A percentile compares a stretch with the other conserved stretches of the same genome.
Evolutionary conservation across 1,140 invertebrate species (phyloP).

Genomic region (Pteromalus puparum): DNA sequence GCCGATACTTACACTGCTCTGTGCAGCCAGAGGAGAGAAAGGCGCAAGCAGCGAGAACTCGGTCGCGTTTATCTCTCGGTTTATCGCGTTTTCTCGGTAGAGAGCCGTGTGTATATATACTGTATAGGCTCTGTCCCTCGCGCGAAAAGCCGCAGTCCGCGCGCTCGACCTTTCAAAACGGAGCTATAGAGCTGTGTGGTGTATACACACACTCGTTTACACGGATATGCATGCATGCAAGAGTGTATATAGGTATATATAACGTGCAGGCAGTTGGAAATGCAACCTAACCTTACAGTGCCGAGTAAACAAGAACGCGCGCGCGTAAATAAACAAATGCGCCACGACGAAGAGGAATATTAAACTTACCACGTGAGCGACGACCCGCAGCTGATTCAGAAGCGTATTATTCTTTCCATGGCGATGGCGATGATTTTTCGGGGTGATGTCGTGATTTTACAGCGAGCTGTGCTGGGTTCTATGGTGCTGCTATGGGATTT

Average conservation of each 20-base stretch:
- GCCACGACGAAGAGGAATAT: no score
- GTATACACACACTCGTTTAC: no score
- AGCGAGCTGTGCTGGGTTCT: no score
- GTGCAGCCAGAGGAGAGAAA: slow-evolving; percentile 3
- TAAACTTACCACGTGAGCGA: background rate
- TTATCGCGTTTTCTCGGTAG: slow-evolving; percentile 40
- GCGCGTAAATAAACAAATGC: background rate
- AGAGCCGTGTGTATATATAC: background rate
- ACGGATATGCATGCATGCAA: no score
- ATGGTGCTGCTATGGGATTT: no score
- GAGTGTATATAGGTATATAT: no score
- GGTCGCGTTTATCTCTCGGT: slow-evolving; percentile 35
- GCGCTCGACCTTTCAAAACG: background rate
- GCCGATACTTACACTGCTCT: slow-evolving; percentile 18
- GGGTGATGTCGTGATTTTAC: background rate
- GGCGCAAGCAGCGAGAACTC: background rate
- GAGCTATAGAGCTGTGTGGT: no score
- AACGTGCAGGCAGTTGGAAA: background rate
- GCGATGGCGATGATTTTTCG: no score
- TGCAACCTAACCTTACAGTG: slow-evolving; percentile 16
- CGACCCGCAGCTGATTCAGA: background rate
- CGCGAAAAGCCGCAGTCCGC: background rate
- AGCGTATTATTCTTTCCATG: background rate
- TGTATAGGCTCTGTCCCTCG: background rate
- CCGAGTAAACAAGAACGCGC: background rate